Evolutionary conservation across 2,797 vertebrate species (phyloP), one percentile per base, ranked within the genome.

Genomic region (Gobionotothen gibberifrons): DNA sequence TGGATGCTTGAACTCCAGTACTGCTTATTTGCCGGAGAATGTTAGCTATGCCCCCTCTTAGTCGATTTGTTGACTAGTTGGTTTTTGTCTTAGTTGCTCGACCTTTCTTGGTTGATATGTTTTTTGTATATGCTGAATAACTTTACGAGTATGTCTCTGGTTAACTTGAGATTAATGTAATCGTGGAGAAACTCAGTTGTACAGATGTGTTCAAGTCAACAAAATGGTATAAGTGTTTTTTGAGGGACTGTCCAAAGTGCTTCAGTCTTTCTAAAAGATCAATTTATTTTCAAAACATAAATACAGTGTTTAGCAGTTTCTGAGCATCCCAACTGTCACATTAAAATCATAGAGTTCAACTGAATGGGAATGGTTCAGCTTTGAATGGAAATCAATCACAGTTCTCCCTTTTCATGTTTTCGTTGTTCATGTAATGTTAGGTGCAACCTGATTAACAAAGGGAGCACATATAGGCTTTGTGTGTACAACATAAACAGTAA

Each of bases 21-120:
- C 36, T 67, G 49, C 74, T 76, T 19, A 82, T 74, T 60, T 77
- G 46, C 62, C 14, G 36, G 52, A 69, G 59, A 48, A 32, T 22
- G 58, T 12, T 39, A 72, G 15, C 6, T 36, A 36, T 36, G 8
- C 32, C 32, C 8, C 32, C 32, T 8, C 32, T 36, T 36, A 36
- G 6, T 36, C 32, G 32, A 36, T 36, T 36, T 36, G 8, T 9
- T 36, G 32, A 36, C 6, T 36, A 36, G 1, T 36, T 36, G 32
- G 8, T 36, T 36, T 36, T 36, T 36, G 32, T 26, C 26, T 5
- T 26, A 26, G 26, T 36, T 36, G 32, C 32, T 9, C 8, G 32
- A 36, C 7, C 36, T 36, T 9, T 36, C 32, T 36, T 36, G 32
- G 32, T 36, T 36, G 6, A 36, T 32, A 8, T 32, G 32, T 5